A percentile compares a stretch with the other conserved stretches of the same genome.
phyloP scores from a whole-genome alignment of 2,113 vertebrate species.

The Smithornis capensis region DNA sequence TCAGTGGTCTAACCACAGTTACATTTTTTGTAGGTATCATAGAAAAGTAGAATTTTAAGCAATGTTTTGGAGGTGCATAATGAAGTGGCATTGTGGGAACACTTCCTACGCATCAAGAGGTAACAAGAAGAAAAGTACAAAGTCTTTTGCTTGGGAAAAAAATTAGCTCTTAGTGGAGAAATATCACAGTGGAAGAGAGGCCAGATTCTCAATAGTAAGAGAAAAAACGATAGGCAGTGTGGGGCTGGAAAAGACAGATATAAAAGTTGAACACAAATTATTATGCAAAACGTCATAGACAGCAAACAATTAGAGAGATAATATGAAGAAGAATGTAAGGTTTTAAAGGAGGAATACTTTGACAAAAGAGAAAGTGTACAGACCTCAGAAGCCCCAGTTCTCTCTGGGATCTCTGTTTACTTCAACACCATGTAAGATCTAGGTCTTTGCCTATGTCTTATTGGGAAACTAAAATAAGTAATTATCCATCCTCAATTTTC shows the following conservation, averaged over 20 bases:
- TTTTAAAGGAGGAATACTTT: neutral
- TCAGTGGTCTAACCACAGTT: neutral
- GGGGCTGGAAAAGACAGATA: neutral
- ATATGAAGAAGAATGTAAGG: neutral
- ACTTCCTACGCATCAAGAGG: neutral
- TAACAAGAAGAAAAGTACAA: neutral
- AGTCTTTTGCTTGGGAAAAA: neutral
- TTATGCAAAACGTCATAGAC: neutral
- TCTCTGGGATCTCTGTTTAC: neutral
- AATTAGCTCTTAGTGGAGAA: neutral
- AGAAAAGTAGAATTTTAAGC: neutral
- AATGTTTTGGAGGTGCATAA: neutral
- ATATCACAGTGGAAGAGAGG: neutral
- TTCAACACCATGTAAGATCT: accelerated
- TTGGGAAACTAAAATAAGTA: accelerated
- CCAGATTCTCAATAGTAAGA: neutral
- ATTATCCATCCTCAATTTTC: neutral
- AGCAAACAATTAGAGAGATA: neutral
- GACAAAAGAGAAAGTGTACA: neutral
- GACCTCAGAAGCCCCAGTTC: neutral
- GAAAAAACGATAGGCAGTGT: neutral
- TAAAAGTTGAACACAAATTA: neutral
- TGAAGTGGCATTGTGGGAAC: neutral
- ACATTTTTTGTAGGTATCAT: neutral
- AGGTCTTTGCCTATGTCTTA: neutral